These are phyloP conservation scores for Hypercompe scribonia DNA, from an alignment of 2,888 invertebrate species.

Conservation along the genomic window DNA sequence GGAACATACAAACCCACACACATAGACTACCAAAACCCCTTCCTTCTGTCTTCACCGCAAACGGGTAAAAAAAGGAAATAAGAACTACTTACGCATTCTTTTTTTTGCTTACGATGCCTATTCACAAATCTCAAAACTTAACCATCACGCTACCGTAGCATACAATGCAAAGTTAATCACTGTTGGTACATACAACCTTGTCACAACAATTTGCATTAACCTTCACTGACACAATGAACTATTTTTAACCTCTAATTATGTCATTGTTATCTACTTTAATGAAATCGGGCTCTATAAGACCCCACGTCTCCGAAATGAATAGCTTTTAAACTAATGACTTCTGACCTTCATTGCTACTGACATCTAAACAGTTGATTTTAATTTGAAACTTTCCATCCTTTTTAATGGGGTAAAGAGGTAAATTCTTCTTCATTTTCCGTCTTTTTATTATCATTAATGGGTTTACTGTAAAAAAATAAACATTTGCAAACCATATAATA, in stretches of 20 bases:
- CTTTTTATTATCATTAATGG: not conserved
- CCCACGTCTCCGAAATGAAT: constrained; percentile 33
- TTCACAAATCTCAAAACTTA: not conserved
- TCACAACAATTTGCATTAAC: constrained; percentile 20
- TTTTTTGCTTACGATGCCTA: too few species aligned
- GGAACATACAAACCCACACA: too few species aligned
- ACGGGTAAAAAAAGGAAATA: too few species aligned
- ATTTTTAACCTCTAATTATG: constrained; percentile 37
- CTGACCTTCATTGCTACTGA: constrained; percentile 40
- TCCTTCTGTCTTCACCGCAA: too few species aligned
- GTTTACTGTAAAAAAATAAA: not conserved
- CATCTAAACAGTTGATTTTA: constrained; percentile 28
- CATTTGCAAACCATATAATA: not conserved
- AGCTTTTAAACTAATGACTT: constrained; percentile 48
- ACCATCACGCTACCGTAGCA: not conserved
- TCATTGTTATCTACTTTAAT: constrained; percentile 48
- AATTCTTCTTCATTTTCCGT: not conserved
- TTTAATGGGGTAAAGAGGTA: constrained; percentile 17
- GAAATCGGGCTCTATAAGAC: constrained; percentile 36
- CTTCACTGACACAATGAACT: constrained; percentile 37
- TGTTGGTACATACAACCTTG: constrained; percentile 4
- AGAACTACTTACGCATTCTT: too few species aligned
- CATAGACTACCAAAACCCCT: too few species aligned
- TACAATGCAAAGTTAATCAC: not conserved
- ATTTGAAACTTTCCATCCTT: constrained; percentile 33